Evolutionary conservation across 1,140 invertebrate species (phyloP).

Genomic region (Drosophila busckii): DNA sequence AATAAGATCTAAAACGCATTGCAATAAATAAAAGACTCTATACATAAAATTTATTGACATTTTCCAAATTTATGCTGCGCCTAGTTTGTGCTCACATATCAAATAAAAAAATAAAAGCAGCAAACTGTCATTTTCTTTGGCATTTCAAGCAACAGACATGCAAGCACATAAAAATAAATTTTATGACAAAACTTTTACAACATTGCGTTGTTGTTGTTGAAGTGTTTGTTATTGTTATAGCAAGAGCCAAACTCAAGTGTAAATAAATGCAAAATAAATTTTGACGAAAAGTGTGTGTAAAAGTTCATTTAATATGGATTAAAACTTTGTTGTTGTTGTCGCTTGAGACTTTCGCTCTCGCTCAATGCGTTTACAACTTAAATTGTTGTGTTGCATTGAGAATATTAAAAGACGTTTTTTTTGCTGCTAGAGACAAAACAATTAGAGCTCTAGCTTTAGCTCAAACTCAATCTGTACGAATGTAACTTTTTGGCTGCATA

Average conservation of each 20-base stretch:
- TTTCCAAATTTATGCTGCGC: no score
- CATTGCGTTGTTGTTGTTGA: slow-evolving; percentile 46
- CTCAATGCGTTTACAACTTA: slow-evolving; percentile 57
- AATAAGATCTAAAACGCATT: no score
- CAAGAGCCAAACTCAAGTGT: slow-evolving; percentile 53
- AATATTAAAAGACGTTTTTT: slow-evolving; percentile 31
- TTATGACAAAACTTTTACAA: slow-evolving; percentile 63
- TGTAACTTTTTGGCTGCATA: slow-evolving; percentile 6
- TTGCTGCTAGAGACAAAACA: slow-evolving; percentile 41
- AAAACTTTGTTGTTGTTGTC: slow-evolving; percentile 47
- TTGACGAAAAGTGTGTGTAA: slow-evolving; percentile 62
- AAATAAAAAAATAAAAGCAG: slow-evolving; percentile 42
- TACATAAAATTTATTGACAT: no score
- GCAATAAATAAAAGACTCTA: no score
- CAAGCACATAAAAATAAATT: slow-evolving; percentile 62
- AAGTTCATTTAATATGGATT: slow-evolving; percentile 67
- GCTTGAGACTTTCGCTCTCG: slow-evolving; percentile 7
- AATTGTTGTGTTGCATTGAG: slow-evolving; percentile 31
- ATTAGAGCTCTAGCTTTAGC: no score
- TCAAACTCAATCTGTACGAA: slow-evolving; percentile 40
- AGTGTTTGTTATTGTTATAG: slow-evolving; percentile 3
- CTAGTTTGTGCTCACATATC: no score
- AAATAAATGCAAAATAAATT: slow-evolving; percentile 67
- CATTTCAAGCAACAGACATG: slow-evolving; percentile 29
- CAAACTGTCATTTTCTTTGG: slow-evolving; percentile 42